phyloP scores from a whole-genome alignment of 2,797 vertebrate genomes.

The Phaenicophaeus curvirostris region DNA sequence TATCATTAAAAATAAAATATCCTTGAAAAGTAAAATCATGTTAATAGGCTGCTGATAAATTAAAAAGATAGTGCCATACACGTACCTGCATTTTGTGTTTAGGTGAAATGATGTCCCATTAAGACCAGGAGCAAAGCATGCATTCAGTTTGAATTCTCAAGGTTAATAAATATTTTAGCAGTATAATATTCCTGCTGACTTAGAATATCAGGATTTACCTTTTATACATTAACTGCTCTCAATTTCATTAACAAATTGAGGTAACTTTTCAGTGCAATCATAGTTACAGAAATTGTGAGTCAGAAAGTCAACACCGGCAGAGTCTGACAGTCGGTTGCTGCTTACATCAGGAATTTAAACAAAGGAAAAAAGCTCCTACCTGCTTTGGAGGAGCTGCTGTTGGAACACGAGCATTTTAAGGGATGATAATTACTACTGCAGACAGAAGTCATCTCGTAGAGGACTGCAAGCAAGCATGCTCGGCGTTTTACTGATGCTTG shows the following conservation, averaged over 20 bases:
- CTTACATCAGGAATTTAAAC: neutral
- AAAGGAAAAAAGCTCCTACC: neutral
- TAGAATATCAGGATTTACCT: neutral
- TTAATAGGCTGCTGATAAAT: neutral
- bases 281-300: neutral
- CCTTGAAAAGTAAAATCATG: constrained; percentile 25
- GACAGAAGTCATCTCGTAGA: neutral
- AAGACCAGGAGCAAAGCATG: neutral
- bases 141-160: neutral
- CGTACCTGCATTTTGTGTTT: neutral
- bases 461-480: neutral
- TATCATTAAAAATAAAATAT: constrained; percentile 9
- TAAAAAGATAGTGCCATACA: neutral
- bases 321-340: neutral
- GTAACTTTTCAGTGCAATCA: neutral
- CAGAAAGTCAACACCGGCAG: neutral
- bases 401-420: neutral
- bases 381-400: neutral
- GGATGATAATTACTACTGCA: neutral
- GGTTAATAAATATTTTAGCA: constrained; percentile 4
- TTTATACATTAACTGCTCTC: neutral
- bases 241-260: neutral
- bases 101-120: neutral
- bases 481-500: neutral
- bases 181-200: neutral